phyloP scores from a whole-genome alignment of 1,140 invertebrate genomes.

The Apis laboriosa region DNA sequence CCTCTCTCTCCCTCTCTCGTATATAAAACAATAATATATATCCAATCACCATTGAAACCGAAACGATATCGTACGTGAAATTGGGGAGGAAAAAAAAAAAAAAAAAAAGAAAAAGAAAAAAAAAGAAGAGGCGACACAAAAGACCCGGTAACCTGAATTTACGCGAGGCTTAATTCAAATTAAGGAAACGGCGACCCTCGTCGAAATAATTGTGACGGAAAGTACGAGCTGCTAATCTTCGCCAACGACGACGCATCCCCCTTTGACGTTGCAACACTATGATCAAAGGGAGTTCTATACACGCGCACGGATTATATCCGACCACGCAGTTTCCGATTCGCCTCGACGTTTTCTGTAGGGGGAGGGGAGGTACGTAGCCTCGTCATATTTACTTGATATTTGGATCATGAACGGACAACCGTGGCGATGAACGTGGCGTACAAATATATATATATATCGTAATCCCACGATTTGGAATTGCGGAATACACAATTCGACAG shows the following conservation, averaged over 20 bases:
- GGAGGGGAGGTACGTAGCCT: too few relatives aligned
- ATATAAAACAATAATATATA: too few relatives aligned
- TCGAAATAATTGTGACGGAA: constrained; percentile 13
- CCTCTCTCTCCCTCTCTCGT: too few relatives aligned
- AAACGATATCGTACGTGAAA: not conserved
- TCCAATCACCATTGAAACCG: not conserved
- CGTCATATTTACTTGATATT: constrained; percentile 18
- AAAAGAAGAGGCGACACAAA: too few relatives aligned
- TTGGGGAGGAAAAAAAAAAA: too few relatives aligned
- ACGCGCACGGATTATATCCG: not conserved
- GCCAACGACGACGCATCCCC: not conserved
- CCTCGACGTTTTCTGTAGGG: not conserved
- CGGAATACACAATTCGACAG: too few relatives aligned
- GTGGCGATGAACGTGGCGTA: too few relatives aligned
- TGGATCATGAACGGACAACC: not conserved
- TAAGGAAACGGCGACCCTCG: not conserved
- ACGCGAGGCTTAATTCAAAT: not conserved
- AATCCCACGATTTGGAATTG: not conserved
- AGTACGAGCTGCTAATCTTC: not conserved
- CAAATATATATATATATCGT: constrained; percentile 1
- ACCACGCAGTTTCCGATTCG: not conserved
- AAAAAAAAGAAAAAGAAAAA: too few relatives aligned
- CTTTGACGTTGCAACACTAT: not conserved
- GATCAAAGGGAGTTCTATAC: constrained; percentile 22
- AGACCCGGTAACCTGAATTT: not conserved